Conservation (phyloP, 2,797 vertebrate species). For the Characodon lateralis region DNA sequence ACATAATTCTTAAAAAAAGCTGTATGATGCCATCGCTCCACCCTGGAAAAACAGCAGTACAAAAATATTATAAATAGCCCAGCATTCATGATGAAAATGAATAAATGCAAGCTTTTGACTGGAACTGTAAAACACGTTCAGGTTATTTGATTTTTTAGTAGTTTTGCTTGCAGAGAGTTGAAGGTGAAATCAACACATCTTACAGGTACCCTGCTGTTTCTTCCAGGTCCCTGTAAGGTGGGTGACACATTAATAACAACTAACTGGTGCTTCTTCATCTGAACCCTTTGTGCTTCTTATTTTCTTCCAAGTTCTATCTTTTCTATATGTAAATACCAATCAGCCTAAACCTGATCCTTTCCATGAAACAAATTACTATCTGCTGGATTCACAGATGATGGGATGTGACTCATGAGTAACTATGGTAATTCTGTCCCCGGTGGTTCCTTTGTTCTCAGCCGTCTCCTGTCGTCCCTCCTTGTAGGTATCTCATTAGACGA, state of each 20-base stretch:
- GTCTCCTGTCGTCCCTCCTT: slow-evolving; percentile 39
- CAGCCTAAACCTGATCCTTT: slow-evolving; percentile 25
- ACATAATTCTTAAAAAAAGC: not conserved
- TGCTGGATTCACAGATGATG: slow-evolving; percentile 22
- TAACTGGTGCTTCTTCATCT: not conserved
- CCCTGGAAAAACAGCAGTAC: not conserved
- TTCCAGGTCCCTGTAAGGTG: slow-evolving; percentile 6
- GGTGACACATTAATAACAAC: slow-evolving; percentile 12
- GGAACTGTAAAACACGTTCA: not conserved
- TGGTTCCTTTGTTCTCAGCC: slow-evolving; percentile 53
- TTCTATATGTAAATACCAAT: slow-evolving; percentile 38
- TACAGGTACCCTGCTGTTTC: not conserved
- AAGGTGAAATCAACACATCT: not conserved
- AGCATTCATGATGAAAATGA: not conserved
- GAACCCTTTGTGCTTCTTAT: not conserved
- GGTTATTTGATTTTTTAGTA: not conserved
- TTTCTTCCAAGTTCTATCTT: not conserved
- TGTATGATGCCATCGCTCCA: not conserved
- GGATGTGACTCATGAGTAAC: slow-evolving; percentile 20
- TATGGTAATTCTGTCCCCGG: slow-evolving; percentile 41
- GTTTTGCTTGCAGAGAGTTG: not conserved
- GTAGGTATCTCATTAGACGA: slow-evolving; percentile 69
- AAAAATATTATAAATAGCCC: not conserved
- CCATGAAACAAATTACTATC: slow-evolving; percentile 42
- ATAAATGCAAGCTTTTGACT: not conserved